Evolutionary conservation across 2,797 vertebrate genomes (phyloP).

Genomic region (Peromyscus aztecus): DNA sequence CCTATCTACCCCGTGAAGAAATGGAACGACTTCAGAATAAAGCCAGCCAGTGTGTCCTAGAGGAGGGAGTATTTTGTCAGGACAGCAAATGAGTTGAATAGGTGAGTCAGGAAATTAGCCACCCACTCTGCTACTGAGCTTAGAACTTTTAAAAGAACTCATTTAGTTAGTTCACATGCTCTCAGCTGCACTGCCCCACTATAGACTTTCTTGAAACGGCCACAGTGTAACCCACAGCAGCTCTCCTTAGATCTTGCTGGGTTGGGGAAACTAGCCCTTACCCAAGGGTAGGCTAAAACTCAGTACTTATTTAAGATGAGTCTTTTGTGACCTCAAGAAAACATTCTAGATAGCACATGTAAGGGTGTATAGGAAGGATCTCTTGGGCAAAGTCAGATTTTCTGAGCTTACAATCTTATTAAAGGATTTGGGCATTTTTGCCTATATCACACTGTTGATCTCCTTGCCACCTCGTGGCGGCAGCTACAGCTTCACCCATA

Average conservation of each 20-base stretch:
- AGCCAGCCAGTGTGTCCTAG: conserved; percentile 67
- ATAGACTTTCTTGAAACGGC: background rate
- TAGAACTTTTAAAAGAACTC: conserved; percentile 46
- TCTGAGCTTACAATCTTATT: background rate
- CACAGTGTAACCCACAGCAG: background rate
- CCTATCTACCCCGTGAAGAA: conserved; percentile 66
- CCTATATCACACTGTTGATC: background rate
- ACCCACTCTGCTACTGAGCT: conserved; percentile 65
- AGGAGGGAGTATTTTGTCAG: conserved; percentile 57
- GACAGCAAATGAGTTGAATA: conserved; percentile 66
- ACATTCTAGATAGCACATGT: background rate
- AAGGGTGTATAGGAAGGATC: background rate
- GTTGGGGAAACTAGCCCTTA: background rate
- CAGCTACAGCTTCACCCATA: background rate
- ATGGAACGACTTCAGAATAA: conserved; percentile 41
- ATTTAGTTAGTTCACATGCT: conserved; percentile 25
- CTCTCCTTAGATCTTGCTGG: background rate
- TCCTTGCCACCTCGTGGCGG: background rate
- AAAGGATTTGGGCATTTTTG: background rate
- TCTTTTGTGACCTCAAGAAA: background rate
- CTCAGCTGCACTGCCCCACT: background rate
- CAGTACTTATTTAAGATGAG: background rate
- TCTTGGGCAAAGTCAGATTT: background rate
- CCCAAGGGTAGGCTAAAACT: background rate
- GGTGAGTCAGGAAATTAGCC: conserved; percentile 76